Percentiles rank a stretch among this genome's conserved stretches.
phyloP scores from a whole-genome alignment of 2,113 vertebrate species.

The Leptocoma aspasia region DNA sequence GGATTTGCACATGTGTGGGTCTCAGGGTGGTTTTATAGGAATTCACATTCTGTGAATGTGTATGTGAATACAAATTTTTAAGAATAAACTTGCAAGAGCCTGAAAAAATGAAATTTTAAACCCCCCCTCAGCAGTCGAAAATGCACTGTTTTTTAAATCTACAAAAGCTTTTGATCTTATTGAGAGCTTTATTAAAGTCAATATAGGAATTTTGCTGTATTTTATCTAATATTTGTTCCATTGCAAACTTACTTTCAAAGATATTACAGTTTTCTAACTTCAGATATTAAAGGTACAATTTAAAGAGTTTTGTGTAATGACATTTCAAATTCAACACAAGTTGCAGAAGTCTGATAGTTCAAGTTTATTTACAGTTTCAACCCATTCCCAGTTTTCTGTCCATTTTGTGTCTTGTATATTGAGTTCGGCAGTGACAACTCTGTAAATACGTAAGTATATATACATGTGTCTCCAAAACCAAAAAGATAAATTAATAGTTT shows the following conservation, averaged over 20 bases:
- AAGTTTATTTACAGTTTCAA: neutral
- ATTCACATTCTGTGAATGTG: neutral
- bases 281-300: neutral
- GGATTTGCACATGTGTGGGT: neutral
- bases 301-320: neutral
- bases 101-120: neutral
- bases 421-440: neutral
- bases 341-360: neutral
- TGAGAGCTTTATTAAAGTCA: constrained; percentile 21
- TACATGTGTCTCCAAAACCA: neutral
- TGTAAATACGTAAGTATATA: neutral
- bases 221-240: neutral
- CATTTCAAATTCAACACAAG: neutral
- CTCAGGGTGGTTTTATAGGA: neutral
- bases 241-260: neutral
- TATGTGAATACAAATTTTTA: neutral
- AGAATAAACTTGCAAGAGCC: neutral
- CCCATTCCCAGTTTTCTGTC: neutral
- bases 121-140: neutral
- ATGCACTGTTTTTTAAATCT: neutral
- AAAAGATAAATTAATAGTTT: neutral
- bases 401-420: neutral
- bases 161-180: neutral
- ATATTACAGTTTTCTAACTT: neutral
- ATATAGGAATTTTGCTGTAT: neutral